Percentiles rank a stretch among this genome's conserved stretches.
Conservation (phyloP, 2,113 vertebrate genomes). For the Thermophis baileyi region DNA sequence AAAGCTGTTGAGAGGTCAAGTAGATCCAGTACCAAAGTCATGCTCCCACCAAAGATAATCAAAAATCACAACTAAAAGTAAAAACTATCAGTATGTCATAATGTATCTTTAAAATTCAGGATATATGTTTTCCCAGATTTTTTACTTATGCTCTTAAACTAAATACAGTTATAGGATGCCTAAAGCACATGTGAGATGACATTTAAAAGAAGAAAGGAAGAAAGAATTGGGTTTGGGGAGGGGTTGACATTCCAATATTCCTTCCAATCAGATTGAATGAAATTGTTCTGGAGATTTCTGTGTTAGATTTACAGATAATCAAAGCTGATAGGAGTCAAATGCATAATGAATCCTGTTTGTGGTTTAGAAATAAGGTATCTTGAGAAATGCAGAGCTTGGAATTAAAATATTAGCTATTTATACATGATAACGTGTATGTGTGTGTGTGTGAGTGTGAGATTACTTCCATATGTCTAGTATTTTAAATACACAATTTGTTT, state of each 20-base stretch:
- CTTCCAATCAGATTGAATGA: conserved; percentile 56
- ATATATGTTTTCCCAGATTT: conserved; percentile 28
- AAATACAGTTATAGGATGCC: conserved; percentile 47
- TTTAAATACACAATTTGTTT: not conserved
- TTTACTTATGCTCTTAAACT: conserved; percentile 45
- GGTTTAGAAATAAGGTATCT: not conserved
- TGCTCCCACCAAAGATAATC: too few species aligned
- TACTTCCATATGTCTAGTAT: not conserved
- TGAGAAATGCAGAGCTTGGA: not conserved
- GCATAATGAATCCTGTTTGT: conserved; percentile 32
- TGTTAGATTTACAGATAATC: conserved; percentile 47
- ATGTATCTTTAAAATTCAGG: conserved; percentile 57
- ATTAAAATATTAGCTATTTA: not conserved
- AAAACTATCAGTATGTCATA: conserved; percentile 13
- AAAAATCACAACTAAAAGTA: not conserved
- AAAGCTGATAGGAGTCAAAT: conserved; percentile 38
- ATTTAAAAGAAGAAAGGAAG: conserved; percentile 44
- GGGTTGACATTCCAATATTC: conserved; percentile 38
- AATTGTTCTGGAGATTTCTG: conserved; percentile 43
- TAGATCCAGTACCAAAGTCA: too few species aligned
- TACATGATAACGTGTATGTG: not conserved
- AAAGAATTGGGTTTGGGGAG: conserved; percentile 39
- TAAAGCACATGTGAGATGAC: conserved; percentile 40
- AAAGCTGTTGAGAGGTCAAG: too few species aligned
- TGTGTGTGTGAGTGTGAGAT: not conserved